Evolutionary conservation across 1,140 invertebrate genomes (phyloP).

Genomic region (Microvelia longipes): DNA sequence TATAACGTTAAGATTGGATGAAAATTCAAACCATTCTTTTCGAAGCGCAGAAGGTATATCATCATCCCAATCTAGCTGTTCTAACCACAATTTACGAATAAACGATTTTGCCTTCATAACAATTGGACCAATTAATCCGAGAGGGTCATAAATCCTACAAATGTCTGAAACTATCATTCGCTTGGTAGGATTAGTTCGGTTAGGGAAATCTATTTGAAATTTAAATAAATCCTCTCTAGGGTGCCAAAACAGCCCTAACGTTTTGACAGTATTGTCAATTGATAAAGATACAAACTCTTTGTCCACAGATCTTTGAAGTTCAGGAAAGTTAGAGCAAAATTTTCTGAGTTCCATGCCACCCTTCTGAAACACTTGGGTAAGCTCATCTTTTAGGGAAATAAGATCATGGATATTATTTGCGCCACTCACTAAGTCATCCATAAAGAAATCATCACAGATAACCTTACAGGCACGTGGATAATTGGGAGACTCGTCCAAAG

Average conservation of each 20-base stretch:
- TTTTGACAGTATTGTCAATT: neutral
- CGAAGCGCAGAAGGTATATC: neutral
- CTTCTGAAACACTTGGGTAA: neutral
- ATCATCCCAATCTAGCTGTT: neutral
- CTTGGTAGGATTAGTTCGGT: slow-evolving; percentile 7
- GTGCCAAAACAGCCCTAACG: slow-evolving; percentile 11
- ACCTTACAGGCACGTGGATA: neutral
- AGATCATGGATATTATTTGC: neutral
- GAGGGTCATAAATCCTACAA: neutral
- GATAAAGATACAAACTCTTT: neutral
- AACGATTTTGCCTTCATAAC: neutral
- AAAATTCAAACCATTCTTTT: neutral
- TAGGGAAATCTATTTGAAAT: neutral
- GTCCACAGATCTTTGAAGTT: neutral
- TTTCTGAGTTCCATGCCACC: slow-evolving; percentile 11
- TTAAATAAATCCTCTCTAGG: slow-evolving; percentile 5
- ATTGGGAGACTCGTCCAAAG: neutral
- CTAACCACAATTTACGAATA: neutral
- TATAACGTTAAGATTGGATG: neutral
- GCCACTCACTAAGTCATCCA: neutral
- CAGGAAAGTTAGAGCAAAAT: slow-evolving; percentile 2
- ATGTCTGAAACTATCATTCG: slow-evolving; percentile 13
- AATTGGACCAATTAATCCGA: neutral
- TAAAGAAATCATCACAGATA: neutral
- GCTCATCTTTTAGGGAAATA: neutral